These are phyloP conservation scores for Lophura nycthemera DNA, from an alignment of 2,113 vertebrate genomes.

Conservation along the genomic window DNA sequence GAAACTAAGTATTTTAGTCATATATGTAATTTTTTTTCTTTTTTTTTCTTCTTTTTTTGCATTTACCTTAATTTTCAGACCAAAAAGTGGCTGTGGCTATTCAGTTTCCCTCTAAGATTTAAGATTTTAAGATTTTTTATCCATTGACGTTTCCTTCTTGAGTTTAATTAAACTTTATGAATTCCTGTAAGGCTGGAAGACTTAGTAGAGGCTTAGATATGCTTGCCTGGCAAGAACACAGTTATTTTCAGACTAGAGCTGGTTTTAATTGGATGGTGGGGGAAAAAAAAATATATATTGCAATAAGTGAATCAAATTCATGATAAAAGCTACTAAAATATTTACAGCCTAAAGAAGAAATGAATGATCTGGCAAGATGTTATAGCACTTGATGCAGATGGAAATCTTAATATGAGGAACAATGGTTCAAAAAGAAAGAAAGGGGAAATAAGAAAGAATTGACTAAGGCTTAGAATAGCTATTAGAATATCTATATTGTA, in stretches of 20 bases:
- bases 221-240: conserved; percentile 10
- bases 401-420: neutral
- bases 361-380: neutral
- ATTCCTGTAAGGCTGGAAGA: conserved; percentile 24
- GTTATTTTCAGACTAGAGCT: neutral
- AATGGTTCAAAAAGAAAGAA: neutral
- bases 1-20: neutral
- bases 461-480: neutral
- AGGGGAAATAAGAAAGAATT: neutral
- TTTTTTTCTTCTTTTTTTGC: neutral
- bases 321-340: conserved; percentile 43
- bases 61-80: neutral
- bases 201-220: conserved; percentile 36
- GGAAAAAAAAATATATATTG: neutral
- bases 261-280: conserved; percentile 22
- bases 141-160: neutral
- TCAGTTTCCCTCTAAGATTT: neutral
- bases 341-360: conserved; percentile 38
- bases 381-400: neutral
- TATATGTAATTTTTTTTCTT: neutral
- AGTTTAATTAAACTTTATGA: conserved; percentile 45
- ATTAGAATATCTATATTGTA: neutral
- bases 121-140: neutral
- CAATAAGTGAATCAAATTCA: conserved; percentile 24
- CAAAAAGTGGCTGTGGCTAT: neutral